phyloP scores from a whole-genome alignment of 2,797 vertebrate species.

The Sylvilagus floridanus region DNA sequence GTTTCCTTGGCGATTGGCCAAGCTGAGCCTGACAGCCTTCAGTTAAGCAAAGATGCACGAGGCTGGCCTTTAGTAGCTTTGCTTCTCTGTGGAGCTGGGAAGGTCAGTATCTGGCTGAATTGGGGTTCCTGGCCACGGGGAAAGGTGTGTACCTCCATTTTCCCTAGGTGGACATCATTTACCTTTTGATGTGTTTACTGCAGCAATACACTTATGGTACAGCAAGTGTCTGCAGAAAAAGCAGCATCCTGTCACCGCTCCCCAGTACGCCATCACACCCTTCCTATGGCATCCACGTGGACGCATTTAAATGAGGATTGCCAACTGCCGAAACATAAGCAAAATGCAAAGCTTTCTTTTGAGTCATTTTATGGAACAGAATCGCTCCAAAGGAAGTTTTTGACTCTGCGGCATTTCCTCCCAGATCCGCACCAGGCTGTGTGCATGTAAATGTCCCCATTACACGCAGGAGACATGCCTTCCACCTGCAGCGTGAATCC shows the following conservation, averaged over 20 bases:
- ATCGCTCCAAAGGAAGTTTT: slow-evolving; percentile 12
- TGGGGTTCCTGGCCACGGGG: neutral
- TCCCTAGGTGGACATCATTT: neutral
- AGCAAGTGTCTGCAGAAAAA: neutral
- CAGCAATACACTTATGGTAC: neutral
- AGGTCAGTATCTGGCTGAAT: neutral
- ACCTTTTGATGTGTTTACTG: slow-evolving; percentile 32
- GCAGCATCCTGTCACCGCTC: accelerated
- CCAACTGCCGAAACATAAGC: neutral
- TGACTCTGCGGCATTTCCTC: neutral
- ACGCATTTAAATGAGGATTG: neutral
- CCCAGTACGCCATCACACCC: neutral
- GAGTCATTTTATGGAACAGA: slow-evolving; percentile 40
- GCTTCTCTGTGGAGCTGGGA: neutral
- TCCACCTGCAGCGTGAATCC: neutral
- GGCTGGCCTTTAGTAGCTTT: neutral
- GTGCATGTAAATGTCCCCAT: neutral
- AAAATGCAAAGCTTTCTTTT: neutral
- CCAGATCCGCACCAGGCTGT: neutral
- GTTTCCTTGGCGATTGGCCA: slow-evolving; percentile 56
- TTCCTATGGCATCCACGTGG: accelerated
- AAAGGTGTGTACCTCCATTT: neutral
- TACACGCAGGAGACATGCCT: neutral
- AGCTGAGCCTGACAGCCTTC: neutral
- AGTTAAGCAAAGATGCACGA: neutral